Percentiles rank a stretch among this genome's conserved stretches.
These are phyloP conservation scores for Arbacia lixula DNA, from an alignment of 53 echinoderm and acorn worm species.

Conservation along the genomic window DNA sequence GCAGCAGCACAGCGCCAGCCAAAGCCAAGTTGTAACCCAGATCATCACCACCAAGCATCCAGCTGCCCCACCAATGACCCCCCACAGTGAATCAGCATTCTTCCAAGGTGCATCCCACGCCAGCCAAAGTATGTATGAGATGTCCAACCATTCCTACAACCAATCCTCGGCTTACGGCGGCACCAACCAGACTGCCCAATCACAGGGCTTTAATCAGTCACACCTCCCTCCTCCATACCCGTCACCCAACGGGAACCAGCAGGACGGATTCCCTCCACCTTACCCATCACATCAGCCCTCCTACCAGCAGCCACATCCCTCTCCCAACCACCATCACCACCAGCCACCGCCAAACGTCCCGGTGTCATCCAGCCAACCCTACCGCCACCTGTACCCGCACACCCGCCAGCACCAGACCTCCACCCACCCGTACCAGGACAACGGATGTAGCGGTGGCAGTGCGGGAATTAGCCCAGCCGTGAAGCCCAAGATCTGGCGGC, in stretches of 20 bases:
- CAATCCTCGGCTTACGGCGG: slow-evolving; percentile 25
- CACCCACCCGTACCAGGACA: slow-evolving; percentile 20
- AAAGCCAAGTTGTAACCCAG: slow-evolving; percentile 25
- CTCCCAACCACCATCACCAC: slow-evolving; percentile 16
- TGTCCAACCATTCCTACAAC: slow-evolving; percentile 54
- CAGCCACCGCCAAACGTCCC: not conserved
- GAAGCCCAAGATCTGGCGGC: slow-evolving; percentile 69
- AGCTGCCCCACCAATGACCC: slow-evolving; percentile 4
- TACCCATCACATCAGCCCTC: slow-evolving; percentile 32
- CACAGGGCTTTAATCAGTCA: slow-evolving; percentile 30
- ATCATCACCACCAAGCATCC: not conserved
- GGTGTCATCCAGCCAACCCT: not conserved
- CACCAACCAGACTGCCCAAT: not conserved
- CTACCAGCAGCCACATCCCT: slow-evolving; percentile 21
- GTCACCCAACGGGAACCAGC: slow-evolving; percentile 27
- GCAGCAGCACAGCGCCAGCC: slow-evolving; percentile 14
- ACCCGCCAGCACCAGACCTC: not conserved
- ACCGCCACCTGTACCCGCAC: not conserved
- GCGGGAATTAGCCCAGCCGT: not conserved
- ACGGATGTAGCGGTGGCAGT: not conserved
- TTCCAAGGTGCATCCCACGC: slow-evolving; percentile 21
- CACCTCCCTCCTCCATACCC: slow-evolving; percentile 43
- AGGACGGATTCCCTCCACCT: slow-evolving; percentile 34
- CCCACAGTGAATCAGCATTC: slow-evolving; percentile 26
- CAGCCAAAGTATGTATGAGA: slow-evolving; percentile 52